phyloP scores from a whole-genome alignment of 1,140 invertebrate genomes.

The Pseudobourletiella spinata region DNA sequence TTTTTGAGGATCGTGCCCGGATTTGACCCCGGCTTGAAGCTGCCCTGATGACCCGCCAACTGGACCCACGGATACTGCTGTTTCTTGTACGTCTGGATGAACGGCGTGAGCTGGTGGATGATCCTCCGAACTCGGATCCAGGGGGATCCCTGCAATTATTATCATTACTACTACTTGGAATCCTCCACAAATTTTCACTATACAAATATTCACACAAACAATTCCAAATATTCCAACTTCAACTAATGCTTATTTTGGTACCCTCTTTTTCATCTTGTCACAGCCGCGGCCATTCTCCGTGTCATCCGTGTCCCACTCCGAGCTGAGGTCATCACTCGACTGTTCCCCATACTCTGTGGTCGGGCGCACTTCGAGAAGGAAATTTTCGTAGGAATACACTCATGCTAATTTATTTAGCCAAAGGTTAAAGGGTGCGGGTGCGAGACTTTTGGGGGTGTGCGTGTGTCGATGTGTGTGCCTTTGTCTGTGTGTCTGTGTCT shows the following conservation, averaged over 20 bases:
- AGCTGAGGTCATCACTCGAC: conserved; percentile 76
- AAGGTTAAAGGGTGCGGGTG: too few species aligned
- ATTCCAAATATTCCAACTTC: background rate
- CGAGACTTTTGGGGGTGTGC: too few species aligned
- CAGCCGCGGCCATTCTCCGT: too few species aligned
- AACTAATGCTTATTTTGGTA: too few species aligned
- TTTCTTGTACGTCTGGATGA: conserved; percentile 93
- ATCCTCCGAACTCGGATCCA: conserved; percentile 88
- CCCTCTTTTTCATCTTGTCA: too few species aligned
- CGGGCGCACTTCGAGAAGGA: conserved; percentile 22
- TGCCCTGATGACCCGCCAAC: conserved; percentile 49
- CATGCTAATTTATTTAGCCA: too few species aligned
- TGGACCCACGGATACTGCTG: conserved; percentile 93
- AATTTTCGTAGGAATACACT: conserved; percentile 31
- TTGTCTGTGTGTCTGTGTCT: too few species aligned
- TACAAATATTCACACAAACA: background rate
- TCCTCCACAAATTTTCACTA: too few species aligned
- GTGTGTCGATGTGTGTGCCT: too few species aligned
- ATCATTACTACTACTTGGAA: too few species aligned
- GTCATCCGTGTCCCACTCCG: conserved; percentile 79
- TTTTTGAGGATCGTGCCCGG: conserved; percentile 91
- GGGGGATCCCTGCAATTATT: conserved; percentile 75
- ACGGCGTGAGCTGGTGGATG: conserved; percentile 82
- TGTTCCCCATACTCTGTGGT: conserved; percentile 66
- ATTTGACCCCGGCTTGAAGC: conserved; percentile 84